A percentile compares a stretch with the other conserved stretches of the same genome.
Evolutionary conservation across 2,797 vertebrate genomes (phyloP).

Genomic region (Schizopygopsis pylzovi): DNA sequence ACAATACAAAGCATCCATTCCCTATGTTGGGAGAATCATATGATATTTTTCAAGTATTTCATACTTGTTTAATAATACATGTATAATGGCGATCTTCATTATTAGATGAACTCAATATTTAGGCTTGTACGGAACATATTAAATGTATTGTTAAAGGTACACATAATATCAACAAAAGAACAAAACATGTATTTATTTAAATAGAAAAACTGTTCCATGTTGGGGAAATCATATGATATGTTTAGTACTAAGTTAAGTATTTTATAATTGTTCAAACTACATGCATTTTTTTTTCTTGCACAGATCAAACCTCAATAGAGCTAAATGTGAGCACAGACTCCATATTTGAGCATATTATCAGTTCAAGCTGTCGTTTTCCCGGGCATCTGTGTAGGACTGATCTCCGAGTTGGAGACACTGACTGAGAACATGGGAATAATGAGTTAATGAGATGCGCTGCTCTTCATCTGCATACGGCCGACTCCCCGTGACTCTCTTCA

Average conservation of each 20-base stretch:
- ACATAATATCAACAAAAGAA: not conserved
- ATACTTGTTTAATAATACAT: not conserved
- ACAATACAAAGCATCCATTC: not conserved
- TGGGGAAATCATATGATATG: no score
- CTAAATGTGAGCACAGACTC: no score
- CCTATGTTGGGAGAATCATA: not conserved
- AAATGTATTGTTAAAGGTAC: not conserved
- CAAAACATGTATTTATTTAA: no score
- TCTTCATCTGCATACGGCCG: constrained; percentile 45
- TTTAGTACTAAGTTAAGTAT: no score
- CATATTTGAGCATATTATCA: no score
- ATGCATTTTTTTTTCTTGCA: not conserved
- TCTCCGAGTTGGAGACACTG: not conserved
- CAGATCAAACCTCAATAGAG: not conserved
- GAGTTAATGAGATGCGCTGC: constrained; percentile 31
- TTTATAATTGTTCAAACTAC: no score
- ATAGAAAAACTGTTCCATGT: no score
- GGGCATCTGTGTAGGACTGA: not conserved
- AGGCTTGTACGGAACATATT: not conserved
- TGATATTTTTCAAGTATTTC: not conserved
- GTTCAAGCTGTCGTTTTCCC: not conserved
- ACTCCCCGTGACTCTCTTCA: constrained; percentile 46
- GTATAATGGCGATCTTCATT: no score
- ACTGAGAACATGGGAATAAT: not conserved
- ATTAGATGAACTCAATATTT: no score